Evolutionary conservation across 2,888 invertebrate genomes (phyloP).

Genomic region (Cancer borealis): DNA sequence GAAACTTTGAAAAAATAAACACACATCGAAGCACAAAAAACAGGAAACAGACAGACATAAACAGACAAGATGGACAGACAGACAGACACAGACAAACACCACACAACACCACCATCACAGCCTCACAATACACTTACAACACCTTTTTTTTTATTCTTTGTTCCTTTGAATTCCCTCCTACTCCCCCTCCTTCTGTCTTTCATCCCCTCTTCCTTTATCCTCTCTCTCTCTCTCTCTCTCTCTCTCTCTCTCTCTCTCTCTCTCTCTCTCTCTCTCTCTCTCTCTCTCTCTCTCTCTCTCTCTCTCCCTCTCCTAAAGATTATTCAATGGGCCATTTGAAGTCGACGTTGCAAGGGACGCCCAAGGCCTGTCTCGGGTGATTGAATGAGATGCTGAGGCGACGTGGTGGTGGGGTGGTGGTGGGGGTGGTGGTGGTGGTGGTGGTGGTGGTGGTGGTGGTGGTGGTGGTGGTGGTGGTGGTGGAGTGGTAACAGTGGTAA

Average conservation of each 20-base stretch:
- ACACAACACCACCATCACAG: neutral
- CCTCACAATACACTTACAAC: neutral
- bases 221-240: neutral
- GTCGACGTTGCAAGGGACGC: conserved; percentile 51
- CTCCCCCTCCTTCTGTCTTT: neutral
- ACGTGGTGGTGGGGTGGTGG: neutral
- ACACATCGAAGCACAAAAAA: neutral
- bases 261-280: conserved; percentile 41
- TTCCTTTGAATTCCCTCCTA: neutral
- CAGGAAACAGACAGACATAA: neutral
- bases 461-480: conserved; percentile 21
- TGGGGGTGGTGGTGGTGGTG: neutral
- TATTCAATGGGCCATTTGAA: conserved; percentile 58
- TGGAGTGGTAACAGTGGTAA: neutral
- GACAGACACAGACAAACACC: conserved; percentile 22
- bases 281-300: neutral
- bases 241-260: neutral
- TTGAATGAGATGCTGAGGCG: conserved; percentile 44
- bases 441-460: neutral
- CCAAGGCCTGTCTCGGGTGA: conserved; percentile 42
- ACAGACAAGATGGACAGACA: conserved; percentile 1
- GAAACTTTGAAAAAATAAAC: neutral
- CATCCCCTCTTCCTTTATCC: too few species aligned
- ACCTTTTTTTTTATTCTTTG: neutral
- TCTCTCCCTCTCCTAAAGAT: neutral